These are phyloP conservation scores for Eledona agricola DNA, from an alignment of 2,888 invertebrate species.

Conservation along the genomic window DNA sequence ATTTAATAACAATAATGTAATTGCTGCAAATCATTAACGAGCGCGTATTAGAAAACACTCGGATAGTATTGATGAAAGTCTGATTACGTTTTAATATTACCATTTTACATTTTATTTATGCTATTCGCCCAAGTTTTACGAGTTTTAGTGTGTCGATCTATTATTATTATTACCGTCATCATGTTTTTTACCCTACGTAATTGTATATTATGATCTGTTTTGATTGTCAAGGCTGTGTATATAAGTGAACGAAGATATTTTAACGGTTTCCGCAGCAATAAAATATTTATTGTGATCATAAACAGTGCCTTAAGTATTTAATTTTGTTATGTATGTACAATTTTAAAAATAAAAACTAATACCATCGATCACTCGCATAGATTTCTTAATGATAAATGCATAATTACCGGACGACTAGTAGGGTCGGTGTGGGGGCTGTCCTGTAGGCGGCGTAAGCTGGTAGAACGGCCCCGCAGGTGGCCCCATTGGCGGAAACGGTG, in stretches of 20 bases:
- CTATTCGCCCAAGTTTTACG: constrained; percentile 14
- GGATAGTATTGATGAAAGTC: constrained; percentile 36
- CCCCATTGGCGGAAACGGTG: constrained; percentile 61
- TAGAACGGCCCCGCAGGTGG: constrained; percentile 62
- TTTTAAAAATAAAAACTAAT: constrained; percentile 29
- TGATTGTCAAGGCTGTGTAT: constrained; percentile 48
- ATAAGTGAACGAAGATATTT: constrained; percentile 47
- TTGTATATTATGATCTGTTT: constrained; percentile 31
- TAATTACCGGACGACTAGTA: too few relatives aligned
- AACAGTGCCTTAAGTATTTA: constrained; percentile 47
- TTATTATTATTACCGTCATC: constrained; percentile 10
- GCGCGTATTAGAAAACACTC: constrained; percentile 24
- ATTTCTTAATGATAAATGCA: too few relatives aligned
- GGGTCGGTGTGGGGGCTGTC: constrained; percentile 59
- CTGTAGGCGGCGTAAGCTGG: constrained; percentile 55
- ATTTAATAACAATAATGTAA: constrained; percentile 20
- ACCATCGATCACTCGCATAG: not conserved
- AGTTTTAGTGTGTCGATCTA: not conserved
- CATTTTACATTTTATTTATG: constrained; percentile 24
- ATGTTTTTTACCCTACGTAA: constrained; percentile 23
- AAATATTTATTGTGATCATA: constrained; percentile 44
- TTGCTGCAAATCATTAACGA: constrained; percentile 9
- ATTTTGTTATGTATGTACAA: constrained; percentile 33
- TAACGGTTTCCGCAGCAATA: constrained; percentile 41
- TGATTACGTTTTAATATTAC: constrained; percentile 34